phyloP scores from a whole-genome alignment of 2,113 vertebrate species.

The Archilochus colubris region DNA sequence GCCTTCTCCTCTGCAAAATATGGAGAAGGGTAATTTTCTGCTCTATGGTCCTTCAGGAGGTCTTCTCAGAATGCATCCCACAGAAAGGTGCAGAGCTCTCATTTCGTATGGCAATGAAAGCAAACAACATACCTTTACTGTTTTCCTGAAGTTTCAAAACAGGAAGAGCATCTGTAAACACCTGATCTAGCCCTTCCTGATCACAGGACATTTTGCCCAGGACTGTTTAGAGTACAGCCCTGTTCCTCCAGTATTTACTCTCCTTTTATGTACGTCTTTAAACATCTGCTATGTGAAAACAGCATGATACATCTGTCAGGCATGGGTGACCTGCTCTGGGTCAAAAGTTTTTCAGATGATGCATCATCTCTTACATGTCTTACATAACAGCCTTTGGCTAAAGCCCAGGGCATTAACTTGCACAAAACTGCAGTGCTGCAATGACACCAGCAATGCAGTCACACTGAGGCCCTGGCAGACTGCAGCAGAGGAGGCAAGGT shows the following conservation, averaged over 20 bases:
- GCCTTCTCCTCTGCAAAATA: neutral
- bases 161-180: neutral
- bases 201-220: neutral
- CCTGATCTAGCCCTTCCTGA: neutral
- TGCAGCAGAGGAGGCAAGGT: neutral
- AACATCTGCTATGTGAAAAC: neutral
- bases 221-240: neutral
- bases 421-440: neutral
- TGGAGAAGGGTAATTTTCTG: neutral
- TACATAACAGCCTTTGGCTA: neutral
- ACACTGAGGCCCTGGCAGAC: neutral
- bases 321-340: neutral
- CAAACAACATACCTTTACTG: neutral
- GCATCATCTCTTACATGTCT: neutral
- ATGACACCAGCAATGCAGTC: neutral
- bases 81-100: neutral
- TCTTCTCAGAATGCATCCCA: neutral
- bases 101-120: neutral
- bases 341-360: neutral
- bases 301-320: neutral
- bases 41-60: fast-evolving
- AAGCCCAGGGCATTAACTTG: neutral
- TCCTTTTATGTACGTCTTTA: neutral
- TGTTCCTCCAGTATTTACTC: neutral
- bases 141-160: neutral